Evolutionary conservation across 2,888 invertebrate genomes (phyloP).

Genomic region (Salpingus planirostris): DNA sequence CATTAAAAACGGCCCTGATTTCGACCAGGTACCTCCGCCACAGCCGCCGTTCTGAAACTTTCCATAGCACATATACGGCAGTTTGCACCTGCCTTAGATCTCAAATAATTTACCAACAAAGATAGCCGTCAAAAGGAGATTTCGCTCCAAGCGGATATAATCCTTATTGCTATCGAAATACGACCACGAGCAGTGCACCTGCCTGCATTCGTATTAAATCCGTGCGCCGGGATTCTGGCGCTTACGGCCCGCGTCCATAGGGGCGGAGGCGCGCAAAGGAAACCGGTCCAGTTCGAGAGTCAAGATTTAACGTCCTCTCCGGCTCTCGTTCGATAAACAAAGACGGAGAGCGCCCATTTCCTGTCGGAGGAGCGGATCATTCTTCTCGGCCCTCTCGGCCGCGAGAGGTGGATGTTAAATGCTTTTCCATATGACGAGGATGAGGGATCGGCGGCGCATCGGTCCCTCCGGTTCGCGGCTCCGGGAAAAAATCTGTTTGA

Average conservation of each 20-base stretch:
- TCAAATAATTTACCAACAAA: conserved; percentile 38
- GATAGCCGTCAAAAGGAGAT: conserved; percentile 35
- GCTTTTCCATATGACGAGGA: conserved; percentile 2
- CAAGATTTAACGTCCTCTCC: conserved; percentile 13
- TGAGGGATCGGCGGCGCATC: neutral
- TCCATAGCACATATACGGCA: conserved; percentile 21
- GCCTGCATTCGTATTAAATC: conserved; percentile 24
- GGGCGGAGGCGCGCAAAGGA: conserved; percentile 3
- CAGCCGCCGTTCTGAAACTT: conserved; percentile 10
- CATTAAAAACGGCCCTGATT: too few species aligned
- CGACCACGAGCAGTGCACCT: conserved; percentile 18
- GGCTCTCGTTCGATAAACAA: conserved; percentile 23
- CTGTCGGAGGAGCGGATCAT: too few species aligned
- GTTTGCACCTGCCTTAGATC: conserved; percentile 38
- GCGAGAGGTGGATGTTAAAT: conserved; percentile 5
- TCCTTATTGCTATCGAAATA: conserved; percentile 22
- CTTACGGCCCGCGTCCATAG: conserved; percentile 11
- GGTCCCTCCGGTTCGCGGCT: neutral
- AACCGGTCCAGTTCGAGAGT: conserved; percentile 4
- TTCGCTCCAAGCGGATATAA: conserved; percentile 21
- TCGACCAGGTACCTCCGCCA: too few species aligned
- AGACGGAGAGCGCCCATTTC: conserved; percentile 26
- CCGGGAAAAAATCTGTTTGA: neutral
- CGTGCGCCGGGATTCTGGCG: conserved; percentile 12
- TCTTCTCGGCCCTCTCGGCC: too few species aligned